Evolutionary conservation across 2,797 vertebrate species (phyloP), one percentile per base, ranked within the genome.

Genomic region (Neostethus bicornis): DNA sequence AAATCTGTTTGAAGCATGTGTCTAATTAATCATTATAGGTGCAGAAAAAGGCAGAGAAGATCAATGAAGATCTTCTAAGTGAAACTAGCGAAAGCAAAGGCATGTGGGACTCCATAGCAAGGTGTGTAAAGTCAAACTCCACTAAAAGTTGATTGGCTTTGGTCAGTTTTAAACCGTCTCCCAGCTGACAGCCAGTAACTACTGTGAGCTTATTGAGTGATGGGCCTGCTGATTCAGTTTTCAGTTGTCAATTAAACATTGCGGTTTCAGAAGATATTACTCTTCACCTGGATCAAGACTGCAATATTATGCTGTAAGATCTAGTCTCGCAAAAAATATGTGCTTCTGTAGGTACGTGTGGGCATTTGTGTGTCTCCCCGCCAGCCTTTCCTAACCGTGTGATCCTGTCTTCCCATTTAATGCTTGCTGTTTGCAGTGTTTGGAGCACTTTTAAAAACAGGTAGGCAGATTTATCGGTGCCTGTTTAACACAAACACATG

Each of bases 41-140:
- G 17, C 92, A 95, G 82, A 98, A 96, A 85, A 96, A 93, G 52
- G 70, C 93, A 4, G 93, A 93, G 51, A 95, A 93, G 92, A 81
- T 94, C 35, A 89, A 91, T 44, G 94, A 98, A 85, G 94, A 96
- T 77, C 91, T 97, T 63, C 91, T 98, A 70, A 92, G 82, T 61
- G 94, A 95, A 68, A 85, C 73, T 35, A 69, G 72, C 38, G 90
- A 91, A 74, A 90, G 70, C 83, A 92, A 90, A 83, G 93, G 92
- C 64, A 76, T 94, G 51, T 90, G 77, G 92, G 91, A 94, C 72
- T 95, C 94, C 32, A 81, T 94, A 86, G 83, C 92, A 83, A 97
- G 96, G 97, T 97, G 85, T 47, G 68, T 50, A 41, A 38, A 39
- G 47, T 61, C 5, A 39, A 14, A 51, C 32, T 17, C 25, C 65